phyloP scores from a whole-genome alignment of 2,113 vertebrate genomes.

The Cranoglanis bouderius region DNA sequence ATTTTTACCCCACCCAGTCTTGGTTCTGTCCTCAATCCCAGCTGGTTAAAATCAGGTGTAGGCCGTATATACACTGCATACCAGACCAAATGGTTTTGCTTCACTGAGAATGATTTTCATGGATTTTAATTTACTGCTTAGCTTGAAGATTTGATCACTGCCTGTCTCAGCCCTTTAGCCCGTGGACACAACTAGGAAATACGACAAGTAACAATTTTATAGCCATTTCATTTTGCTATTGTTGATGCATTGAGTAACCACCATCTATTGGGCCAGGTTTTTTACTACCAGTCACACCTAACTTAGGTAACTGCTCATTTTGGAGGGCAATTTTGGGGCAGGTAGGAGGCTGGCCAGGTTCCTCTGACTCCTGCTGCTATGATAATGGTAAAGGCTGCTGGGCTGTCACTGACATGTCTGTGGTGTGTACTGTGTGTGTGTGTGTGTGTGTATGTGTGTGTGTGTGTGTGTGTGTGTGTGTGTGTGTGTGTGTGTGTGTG shows the following conservation, averaged over 20 bases:
- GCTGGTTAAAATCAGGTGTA: slow-evolving; percentile 46
- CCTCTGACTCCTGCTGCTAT: slow-evolving; percentile 76
- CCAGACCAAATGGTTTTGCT: slow-evolving; percentile 42
- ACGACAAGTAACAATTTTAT: slow-evolving; percentile 55
- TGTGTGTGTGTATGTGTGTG: not conserved
- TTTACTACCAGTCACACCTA: slow-evolving; percentile 66
- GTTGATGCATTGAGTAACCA: slow-evolving; percentile 75
- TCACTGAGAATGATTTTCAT: slow-evolving; percentile 47
- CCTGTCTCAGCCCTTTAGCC: slow-evolving; percentile 46
- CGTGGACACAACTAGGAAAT: slow-evolving; percentile 55
- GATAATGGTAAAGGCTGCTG: slow-evolving; percentile 69
- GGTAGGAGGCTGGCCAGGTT: slow-evolving; percentile 72
- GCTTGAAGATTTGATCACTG: slow-evolving; percentile 55
- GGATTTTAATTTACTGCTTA: slow-evolving; percentile 58
- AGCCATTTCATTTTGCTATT: slow-evolving; percentile 72
- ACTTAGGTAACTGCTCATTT: slow-evolving; percentile 79
- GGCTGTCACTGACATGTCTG: slow-evolving; percentile 55
- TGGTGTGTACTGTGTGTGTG: slow-evolving; percentile 10
- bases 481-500: not conserved
- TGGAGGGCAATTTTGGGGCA: slow-evolving; percentile 75
- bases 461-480: not conserved
- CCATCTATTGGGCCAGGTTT: slow-evolving; percentile 58
- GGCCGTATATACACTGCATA: slow-evolving; percentile 46
- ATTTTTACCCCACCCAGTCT: slow-evolving; percentile 15
- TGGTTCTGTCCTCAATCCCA: slow-evolving; percentile 29